A percentile compares a stretch with the other conserved stretches of the same genome.
These are phyloP conservation scores for Diarsia dahlii DNA, from an alignment of 2,888 invertebrate genomes.

Conservation along the genomic window DNA sequence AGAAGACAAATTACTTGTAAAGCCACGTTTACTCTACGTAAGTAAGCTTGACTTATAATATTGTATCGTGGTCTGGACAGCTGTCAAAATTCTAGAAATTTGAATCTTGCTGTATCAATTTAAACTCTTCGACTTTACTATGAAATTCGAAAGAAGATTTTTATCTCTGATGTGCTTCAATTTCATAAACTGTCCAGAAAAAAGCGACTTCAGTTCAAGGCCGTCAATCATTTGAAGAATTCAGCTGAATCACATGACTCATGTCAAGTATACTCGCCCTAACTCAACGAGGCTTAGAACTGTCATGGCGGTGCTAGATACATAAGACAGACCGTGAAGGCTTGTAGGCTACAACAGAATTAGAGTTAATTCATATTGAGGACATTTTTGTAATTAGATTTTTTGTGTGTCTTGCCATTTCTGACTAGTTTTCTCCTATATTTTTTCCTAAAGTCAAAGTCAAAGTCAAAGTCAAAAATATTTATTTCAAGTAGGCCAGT, in stretches of 20 bases:
- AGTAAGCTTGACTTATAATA: conserved; percentile 21
- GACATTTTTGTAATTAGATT: background rate
- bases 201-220: background rate
- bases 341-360: conserved; percentile 12
- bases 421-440: background rate
- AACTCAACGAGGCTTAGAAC: conserved; percentile 31
- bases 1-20: conserved; percentile 55
- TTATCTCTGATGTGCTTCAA: background rate
- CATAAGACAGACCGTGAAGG: conserved; percentile 12
- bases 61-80: background rate
- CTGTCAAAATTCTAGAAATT: background rate
- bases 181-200: background rate
- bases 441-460: no score
- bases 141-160: no score
- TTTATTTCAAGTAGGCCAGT: no score
- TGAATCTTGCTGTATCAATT: background rate
- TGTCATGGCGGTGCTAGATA: conserved; percentile 29
- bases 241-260: background rate
- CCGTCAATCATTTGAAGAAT: background rate
- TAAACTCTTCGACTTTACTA: background rate
- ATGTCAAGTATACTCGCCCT: conserved; percentile 7
- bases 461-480: no score
- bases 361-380: conserved; percentile 14
- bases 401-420: background rate
- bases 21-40: conserved; percentile 9